Conservation (phyloP, 2,113 vertebrate species). For the Malurus alboscapulatus region DNA sequence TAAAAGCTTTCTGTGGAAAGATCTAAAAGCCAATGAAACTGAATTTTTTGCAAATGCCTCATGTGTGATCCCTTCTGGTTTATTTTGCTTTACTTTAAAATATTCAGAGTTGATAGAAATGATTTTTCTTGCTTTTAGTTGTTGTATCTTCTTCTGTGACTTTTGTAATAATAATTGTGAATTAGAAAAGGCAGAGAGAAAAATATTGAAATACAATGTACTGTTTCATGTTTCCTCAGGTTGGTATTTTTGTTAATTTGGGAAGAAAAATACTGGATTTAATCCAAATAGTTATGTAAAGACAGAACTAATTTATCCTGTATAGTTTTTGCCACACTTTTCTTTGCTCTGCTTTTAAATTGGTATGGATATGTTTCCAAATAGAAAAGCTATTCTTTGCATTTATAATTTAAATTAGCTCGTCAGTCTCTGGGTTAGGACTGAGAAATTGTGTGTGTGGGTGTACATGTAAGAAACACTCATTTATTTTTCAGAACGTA, state of each 20-base stretch:
- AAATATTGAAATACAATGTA: neutral
- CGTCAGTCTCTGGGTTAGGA: neutral
- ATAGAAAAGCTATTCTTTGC: neutral
- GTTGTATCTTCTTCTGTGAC: neutral
- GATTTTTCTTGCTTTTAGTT: neutral
- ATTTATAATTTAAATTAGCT: neutral
- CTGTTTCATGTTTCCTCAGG: neutral
- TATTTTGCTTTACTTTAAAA: neutral
- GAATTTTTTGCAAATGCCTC: neutral
- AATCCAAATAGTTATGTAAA: neutral
- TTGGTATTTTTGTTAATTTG: neutral
- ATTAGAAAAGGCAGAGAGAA: neutral
- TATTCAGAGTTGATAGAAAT: neutral
- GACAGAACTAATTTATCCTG: neutral
- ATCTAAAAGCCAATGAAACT: neutral
- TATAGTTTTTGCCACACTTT: neutral
- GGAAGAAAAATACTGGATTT: neutral
- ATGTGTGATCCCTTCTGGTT: neutral
- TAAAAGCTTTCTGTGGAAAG: neutral
- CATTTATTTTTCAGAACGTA: neutral
- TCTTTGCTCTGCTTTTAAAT: neutral
- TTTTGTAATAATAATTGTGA: neutral
- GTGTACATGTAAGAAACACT: neutral
- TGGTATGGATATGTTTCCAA: neutral
- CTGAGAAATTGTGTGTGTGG: neutral